Evolutionary conservation across 2,888 invertebrate species (phyloP), one percentile per base, ranked within the genome.

Genomic region (Euzophera pinguis): DNA sequence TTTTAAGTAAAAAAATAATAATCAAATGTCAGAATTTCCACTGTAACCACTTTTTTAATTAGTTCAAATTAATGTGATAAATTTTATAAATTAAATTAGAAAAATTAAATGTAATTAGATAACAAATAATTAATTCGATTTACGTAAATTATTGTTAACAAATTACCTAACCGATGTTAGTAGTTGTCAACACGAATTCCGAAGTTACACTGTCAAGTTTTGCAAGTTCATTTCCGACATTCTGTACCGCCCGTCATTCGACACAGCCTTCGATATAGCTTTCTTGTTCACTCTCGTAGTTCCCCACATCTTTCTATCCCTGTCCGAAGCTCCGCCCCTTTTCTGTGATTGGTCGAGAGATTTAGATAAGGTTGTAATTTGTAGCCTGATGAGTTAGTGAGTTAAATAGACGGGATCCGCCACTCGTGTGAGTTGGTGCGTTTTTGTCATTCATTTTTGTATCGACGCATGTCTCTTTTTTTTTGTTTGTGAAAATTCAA

Each of bases 261-360:
- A 49, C 64, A 55, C 64, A 61, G 53, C 64, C 60, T 55, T 55
- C 42, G 49, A 34, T 47, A 52, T 12, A 32, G 8, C 53, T 53
- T 62, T 73, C 75, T 59, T 62, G 65, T 54, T 62, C 60, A 34
- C 66, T 5, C 61, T 3, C 29, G 1, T 0, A 0, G 0, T 7
- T 10, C 12, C 6, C 3, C 2, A 2, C n/a, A 47, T 67, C 50
- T 45, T 1, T 39, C 53, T 54, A 39, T 78, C 75, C 68, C 69
- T 1, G 39, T 73, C 67, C 22, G 5, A 27, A 54, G 67, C 74
- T 63, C 74, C 82, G 75, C 83, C 78, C 63, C 63, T 61, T 14
- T 9, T 0, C 52, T 42, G 47, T 59, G 64, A 79, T 78, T 79
- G 78, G 78, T 63, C 32, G 52, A 13, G 29, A 7, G 22, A 34